Evolutionary conservation across 2,888 invertebrate genomes (phyloP).

Genomic region (Cheilosia scutellata): DNA sequence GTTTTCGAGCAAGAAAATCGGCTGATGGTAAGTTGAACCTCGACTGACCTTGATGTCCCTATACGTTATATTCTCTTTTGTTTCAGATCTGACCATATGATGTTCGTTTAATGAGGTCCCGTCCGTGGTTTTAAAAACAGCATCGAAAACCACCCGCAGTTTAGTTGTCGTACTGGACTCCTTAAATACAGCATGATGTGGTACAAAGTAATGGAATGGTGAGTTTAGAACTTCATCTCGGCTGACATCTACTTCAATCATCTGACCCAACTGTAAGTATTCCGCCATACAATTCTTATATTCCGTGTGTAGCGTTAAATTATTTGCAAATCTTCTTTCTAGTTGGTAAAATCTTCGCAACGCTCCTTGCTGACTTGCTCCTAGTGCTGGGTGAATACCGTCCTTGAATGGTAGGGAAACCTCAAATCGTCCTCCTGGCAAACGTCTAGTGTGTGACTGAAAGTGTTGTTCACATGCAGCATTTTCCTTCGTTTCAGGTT

Average conservation of each 20-base stretch:
- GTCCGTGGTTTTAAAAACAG: constrained; percentile 20
- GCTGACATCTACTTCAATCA: constrained; percentile 24
- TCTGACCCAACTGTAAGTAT: constrained; percentile 24
- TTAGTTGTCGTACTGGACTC: constrained; percentile 36
- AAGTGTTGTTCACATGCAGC: constrained; percentile 7
- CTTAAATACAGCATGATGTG: constrained; percentile 34
- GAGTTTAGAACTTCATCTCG: constrained; percentile 8
- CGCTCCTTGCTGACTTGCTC: constrained; percentile 8
- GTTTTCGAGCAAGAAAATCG: neutral
- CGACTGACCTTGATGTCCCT: constrained; percentile 4
- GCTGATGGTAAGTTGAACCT: constrained; percentile 4
- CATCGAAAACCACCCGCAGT: constrained; percentile 23
- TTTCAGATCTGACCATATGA: constrained; percentile 10
- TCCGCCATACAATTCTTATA: constrained; percentile 15
- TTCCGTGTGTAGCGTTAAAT: neutral
- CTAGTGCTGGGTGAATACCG: constrained; percentile 8
- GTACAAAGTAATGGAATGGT: constrained; percentile 30
- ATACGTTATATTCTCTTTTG: constrained; percentile 17
- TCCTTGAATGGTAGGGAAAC: constrained; percentile 29
- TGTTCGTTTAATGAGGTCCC: constrained; percentile 23
- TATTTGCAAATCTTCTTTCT: constrained; percentile 4
- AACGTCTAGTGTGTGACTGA: neutral
- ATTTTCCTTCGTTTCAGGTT: neutral
- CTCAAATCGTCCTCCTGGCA: constrained; percentile 28
- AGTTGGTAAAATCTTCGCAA: constrained; percentile 4